Percentiles rank a stretch among this genome's conserved stretches.
phyloP scores from a whole-genome alignment of 2,888 invertebrate genomes.

The Stenurella melanura region DNA sequence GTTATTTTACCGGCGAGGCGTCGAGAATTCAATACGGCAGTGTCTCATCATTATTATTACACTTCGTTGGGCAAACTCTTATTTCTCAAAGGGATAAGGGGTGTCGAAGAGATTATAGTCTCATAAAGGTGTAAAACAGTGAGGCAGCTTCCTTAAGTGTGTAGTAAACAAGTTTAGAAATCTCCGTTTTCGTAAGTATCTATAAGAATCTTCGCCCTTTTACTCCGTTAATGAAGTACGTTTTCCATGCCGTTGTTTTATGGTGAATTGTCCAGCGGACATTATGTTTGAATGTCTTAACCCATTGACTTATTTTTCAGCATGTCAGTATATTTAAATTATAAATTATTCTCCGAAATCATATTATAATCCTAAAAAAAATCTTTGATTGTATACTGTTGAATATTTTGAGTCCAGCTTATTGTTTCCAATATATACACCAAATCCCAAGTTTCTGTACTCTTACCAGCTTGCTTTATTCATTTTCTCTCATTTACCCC shows the following conservation, averaged over 20 bases:
- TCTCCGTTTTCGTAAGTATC: constrained; percentile 25
- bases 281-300: neutral
- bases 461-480: too few relatives aligned
- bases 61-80: constrained; percentile 46
- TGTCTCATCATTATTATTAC: constrained; percentile 48
- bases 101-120: constrained; percentile 53
- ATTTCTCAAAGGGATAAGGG: constrained; percentile 47
- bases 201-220: constrained; percentile 23
- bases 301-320: constrained; percentile 13
- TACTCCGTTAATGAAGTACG: constrained; percentile 27
- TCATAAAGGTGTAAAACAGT: constrained; percentile 46
- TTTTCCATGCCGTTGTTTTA: neutral
- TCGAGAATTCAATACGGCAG: constrained; percentile 22
- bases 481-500: too few relatives aligned
- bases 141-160: constrained; percentile 37
- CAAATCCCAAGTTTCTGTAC: too few relatives aligned
- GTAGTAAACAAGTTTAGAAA: constrained; percentile 46
- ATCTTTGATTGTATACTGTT: too few relatives aligned
- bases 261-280: constrained; percentile 1
- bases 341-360: neutral
- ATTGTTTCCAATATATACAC: too few relatives aligned
- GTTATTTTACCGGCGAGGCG: constrained; percentile 7
- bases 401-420: too few relatives aligned
- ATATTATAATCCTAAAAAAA: neutral
- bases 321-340: constrained; percentile 25